These are phyloP conservation scores for Meloidogyne exigua DNA, from an alignment of 1,140 invertebrate genomes.

Conservation along the genomic window DNA sequence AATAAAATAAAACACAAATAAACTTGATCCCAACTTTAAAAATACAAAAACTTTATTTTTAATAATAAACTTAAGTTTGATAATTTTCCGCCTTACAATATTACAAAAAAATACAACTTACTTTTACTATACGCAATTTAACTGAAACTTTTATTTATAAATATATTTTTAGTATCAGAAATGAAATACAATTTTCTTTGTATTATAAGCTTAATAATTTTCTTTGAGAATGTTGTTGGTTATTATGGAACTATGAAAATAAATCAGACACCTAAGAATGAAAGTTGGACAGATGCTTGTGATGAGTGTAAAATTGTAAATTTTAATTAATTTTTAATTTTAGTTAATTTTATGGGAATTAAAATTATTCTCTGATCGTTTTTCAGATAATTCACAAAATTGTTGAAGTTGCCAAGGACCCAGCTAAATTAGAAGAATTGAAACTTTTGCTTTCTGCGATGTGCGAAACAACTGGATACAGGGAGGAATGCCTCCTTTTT, in stretches of 20 bases:
- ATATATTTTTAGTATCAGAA: neutral
- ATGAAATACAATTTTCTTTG: neutral
- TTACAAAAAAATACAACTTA: too few species aligned
- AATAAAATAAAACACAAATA: too few species aligned
- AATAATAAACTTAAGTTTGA: too few species aligned
- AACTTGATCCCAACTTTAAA: too few species aligned
- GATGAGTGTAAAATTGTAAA: conserved; percentile 41
- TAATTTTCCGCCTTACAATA: too few species aligned
- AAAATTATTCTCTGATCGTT: conserved; percentile 12
- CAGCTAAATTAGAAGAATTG: conserved; percentile 53
- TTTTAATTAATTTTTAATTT: neutral
- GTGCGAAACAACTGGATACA: conserved; percentile 59
- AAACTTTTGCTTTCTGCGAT: conserved; percentile 52
- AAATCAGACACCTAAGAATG: conserved; percentile 20
- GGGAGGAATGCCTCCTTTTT: conserved; percentile 56
- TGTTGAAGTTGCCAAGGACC: conserved; percentile 55
- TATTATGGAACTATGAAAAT: neutral
- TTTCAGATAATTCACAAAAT: conserved; percentile 52
- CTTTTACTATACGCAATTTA: too few species aligned
- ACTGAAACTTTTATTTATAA: too few species aligned
- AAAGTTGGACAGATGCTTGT: conserved; percentile 26
- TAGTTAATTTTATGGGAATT: too few species aligned
- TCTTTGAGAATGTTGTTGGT: neutral
- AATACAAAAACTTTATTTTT: too few species aligned
- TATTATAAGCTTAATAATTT: neutral